Percentiles rank a stretch among this genome's conserved stretches.
phyloP scores from a whole-genome alignment of 2,797 vertebrate genomes.

The Peromyscus attwateri region DNA sequence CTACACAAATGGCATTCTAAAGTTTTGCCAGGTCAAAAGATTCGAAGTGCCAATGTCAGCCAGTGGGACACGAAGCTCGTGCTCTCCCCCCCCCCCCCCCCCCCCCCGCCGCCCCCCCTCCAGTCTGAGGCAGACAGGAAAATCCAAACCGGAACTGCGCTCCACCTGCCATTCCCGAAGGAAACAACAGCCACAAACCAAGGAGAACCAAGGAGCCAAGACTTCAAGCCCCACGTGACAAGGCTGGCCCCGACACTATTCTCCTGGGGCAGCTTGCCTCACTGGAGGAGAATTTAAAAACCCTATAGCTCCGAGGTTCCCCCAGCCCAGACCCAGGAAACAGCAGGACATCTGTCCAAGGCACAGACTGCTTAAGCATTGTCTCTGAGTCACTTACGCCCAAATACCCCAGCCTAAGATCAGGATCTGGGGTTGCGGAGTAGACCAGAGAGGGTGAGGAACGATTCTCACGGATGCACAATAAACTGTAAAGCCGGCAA shows the following conservation, averaged over 20 bases:
- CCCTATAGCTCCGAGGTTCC: neutral
- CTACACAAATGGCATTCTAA: neutral
- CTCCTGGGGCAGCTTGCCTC: neutral
- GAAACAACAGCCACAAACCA: constrained; percentile 49
- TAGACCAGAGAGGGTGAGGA: neutral
- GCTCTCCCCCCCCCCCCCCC: neutral
- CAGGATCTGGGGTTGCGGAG: neutral
- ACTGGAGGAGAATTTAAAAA: neutral
- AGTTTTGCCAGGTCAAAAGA: constrained; percentile 9
- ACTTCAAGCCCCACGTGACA: neutral
- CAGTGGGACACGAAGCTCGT: neutral
- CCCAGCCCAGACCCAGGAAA: rapidly evolving
- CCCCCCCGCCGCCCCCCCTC: too few species aligned
- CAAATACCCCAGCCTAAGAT: neutral
- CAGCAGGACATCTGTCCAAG: neutral
- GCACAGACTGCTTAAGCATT: rapidly evolving
- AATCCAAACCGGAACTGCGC: neutral
- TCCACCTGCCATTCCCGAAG: neutral
- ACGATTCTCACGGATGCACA: neutral
- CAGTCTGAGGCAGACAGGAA: neutral
- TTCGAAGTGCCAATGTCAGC: neutral
- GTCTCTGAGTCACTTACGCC: neutral
- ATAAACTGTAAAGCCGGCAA: too few species aligned
- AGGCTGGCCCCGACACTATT: neutral
- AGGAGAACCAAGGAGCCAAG: neutral